phyloP scores from a whole-genome alignment of 2,797 vertebrate genomes.

The Anabacerthia variegaticeps region DNA sequence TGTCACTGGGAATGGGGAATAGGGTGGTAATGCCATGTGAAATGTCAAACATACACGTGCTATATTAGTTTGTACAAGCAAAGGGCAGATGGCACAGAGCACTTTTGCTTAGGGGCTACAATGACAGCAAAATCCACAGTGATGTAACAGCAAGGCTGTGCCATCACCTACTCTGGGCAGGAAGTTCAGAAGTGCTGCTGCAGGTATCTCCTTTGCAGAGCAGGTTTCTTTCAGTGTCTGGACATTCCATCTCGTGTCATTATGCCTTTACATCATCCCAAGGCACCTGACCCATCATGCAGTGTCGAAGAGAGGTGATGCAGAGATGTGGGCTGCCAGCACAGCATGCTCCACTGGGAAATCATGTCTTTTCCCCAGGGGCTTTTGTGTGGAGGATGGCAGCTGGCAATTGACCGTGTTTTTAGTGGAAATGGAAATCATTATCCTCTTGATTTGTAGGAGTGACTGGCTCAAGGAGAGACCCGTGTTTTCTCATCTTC shows the following conservation, averaged over 20 bases:
- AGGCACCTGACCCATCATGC: neutral
- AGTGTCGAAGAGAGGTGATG: neutral
- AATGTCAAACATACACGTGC: constrained; percentile 42
- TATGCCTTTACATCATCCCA: neutral
- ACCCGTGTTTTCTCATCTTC: neutral
- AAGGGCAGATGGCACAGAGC: constrained; percentile 23
- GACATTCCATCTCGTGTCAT: neutral
- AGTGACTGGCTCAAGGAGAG: neutral
- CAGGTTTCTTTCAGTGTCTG: neutral
- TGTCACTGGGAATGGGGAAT: neutral
- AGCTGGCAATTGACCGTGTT: neutral
- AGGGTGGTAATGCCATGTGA: neutral
- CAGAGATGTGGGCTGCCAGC: neutral
- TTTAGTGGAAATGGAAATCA: neutral
- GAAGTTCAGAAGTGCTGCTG: neutral
- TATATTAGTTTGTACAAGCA: constrained; percentile 28
- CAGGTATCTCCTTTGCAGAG: neutral
- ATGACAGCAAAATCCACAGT: neutral
- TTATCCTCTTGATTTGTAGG: neutral
- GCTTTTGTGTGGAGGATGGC: neutral
- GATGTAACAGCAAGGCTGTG: neutral
- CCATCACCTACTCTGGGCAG: neutral
- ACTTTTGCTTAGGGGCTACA: constrained; percentile 2
- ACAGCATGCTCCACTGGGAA: neutral
- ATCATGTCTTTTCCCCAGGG: neutral